These are phyloP conservation scores for Anabacerthia variegaticeps DNA, from an alignment of 2,797 vertebrate species.

Conservation along the genomic window DNA sequence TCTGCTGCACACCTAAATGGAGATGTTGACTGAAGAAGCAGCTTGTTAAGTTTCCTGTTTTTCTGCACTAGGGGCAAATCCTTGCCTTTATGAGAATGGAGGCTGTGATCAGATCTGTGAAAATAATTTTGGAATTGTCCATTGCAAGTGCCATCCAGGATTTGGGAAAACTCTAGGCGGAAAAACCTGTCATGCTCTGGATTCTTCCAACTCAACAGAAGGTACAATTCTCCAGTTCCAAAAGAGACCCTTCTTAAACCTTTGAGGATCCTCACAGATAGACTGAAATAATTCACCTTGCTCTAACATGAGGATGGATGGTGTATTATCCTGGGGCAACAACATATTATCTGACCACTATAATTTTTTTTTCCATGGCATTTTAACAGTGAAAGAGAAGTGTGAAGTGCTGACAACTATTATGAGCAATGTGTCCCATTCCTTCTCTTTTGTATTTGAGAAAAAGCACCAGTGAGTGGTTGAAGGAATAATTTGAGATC, in stretches of 20 bases:
- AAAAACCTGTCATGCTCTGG: conserved; percentile 70
- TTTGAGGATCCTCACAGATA: background rate
- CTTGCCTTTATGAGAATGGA: conserved; percentile 85
- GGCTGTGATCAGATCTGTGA: conserved; percentile 87
- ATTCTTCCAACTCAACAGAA: conserved; percentile 42
- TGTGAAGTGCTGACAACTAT: background rate
- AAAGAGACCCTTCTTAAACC: background rate
- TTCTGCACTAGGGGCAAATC: conserved; percentile 74
- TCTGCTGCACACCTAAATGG: background rate
- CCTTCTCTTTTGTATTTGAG: background rate
- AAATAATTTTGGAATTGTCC: conserved; percentile 76
- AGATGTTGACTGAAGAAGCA: background rate
- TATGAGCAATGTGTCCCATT: background rate
- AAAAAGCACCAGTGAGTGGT: background rate
- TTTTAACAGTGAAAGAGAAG: background rate
- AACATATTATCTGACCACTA: background rate
- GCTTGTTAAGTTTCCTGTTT: background rate
- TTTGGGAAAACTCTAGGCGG: conserved; percentile 73
- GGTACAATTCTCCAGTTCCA: conserved; percentile 63
- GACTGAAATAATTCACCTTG: background rate
- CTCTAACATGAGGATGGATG: background rate
- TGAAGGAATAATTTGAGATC: background rate
- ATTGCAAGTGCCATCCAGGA: conserved; percentile 78
- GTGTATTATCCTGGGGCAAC: background rate
- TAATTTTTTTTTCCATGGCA: background rate